These are phyloP conservation scores for Scaptomyza hsui DNA, from an alignment of 1,140 invertebrate species.

Conservation along the genomic window DNA sequence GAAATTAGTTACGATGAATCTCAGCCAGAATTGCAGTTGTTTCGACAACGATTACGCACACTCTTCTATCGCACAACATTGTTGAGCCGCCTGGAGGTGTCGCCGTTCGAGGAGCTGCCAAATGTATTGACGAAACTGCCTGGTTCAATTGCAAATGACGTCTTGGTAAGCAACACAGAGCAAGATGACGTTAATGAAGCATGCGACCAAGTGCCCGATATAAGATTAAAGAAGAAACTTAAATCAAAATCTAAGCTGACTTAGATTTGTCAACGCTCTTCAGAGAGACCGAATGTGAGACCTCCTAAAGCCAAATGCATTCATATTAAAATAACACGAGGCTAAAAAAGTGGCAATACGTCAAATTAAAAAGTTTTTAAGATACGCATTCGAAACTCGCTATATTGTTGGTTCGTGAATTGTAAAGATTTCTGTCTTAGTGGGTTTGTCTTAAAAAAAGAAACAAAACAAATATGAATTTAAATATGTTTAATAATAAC, in stretches of 20 bases:
- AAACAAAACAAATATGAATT: constrained; percentile 4
- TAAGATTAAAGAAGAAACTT: too few species aligned
- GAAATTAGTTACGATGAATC: constrained; percentile 33
- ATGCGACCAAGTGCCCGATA: too few species aligned
- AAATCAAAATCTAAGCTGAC: too few species aligned
- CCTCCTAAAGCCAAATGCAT: background rate
- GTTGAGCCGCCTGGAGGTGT: constrained; percentile 60
- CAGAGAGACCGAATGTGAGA: too few species aligned
- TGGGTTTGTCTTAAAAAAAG: background rate
- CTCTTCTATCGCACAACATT: constrained; percentile 69
- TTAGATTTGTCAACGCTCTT: too few species aligned
- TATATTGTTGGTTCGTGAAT: background rate
- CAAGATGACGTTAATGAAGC: too few species aligned
- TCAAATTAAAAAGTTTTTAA: too few species aligned
- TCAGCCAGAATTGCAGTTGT: constrained; percentile 39
- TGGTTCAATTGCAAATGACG: constrained; percentile 15
- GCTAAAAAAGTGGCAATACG: too few species aligned
- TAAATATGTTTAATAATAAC: constrained; percentile 35
- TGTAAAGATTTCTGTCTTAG: background rate
- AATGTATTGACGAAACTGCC: constrained; percentile 10
- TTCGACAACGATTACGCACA: constrained; percentile 61
- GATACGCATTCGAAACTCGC: too few species aligned
- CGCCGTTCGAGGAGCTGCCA: constrained; percentile 45
- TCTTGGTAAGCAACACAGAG: background rate
- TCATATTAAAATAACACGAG: too few species aligned